Base-by-base conservation (phyloP, 2,797 vertebrate species). In the Buphagus erythrorhynchus region DNA sequence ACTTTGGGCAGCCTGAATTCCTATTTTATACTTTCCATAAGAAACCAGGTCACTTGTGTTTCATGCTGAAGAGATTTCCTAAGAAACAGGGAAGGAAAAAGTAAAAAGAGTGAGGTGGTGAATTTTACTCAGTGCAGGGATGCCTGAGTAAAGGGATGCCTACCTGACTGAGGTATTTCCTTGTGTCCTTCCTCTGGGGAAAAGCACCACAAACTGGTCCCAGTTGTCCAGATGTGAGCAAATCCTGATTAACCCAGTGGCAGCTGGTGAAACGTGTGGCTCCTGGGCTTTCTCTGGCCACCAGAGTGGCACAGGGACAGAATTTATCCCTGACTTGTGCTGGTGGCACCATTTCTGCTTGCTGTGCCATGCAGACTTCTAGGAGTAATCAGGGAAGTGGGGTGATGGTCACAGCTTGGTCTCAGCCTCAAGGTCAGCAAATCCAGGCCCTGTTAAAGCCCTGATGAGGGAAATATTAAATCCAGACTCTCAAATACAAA, bases 161-260 rank as follows among this genome's bases (percentile, higher is more conserved):
- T n/a, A n/a, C n/a, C n/a, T 46, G 63, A 35, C 24, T 33, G 29
- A 46, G 26, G 5, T 0, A 0, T 35, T 26, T 38, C 43, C 40
- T 73, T 4, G 2, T 8, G 20, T 11, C 24, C 28, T 36, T 77
- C 33, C 35, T 43, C 13, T 16, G 35, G 3, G 14, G 38, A 49
- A 43, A 88, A 90, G 33, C 65, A 31, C 20, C 26, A 33, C 19
- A 71, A 52, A 55, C 35, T 28, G 28, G 5, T 22, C 55, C 79
- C 42, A 19, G 18, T 4, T 18, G n/a, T 49, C 19, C 36, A 72
- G 51, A 8, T 18, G 21, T 48, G 65, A 62, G 35, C 19, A 86
- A 69, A 77, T 46, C 55, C 43, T 40, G 43, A 13, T 29, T 43
- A 48, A 18, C 21, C 33, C 57, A 24, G 48, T 19, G 52, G 43